phyloP scores from a whole-genome alignment of 1,140 invertebrate genomes.

The Drosophila tropicalis region DNA sequence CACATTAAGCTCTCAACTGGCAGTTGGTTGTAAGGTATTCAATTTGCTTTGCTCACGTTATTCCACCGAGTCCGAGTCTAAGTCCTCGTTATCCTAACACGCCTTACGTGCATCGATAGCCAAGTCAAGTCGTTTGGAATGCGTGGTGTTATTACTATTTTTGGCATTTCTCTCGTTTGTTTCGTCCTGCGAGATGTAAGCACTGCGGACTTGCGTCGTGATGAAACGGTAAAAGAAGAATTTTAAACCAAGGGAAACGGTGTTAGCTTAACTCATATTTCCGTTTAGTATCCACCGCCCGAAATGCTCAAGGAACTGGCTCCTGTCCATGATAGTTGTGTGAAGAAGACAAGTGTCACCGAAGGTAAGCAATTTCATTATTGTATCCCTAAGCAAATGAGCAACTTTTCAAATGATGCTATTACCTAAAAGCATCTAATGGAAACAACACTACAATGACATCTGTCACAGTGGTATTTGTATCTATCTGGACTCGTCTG shows the following conservation, averaged over 20 bases:
- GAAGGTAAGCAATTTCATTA: constrained; percentile 59
- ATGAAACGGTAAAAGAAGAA: constrained; percentile 48
- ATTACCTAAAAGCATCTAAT: not conserved
- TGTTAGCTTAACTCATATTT: not conserved
- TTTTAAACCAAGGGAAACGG: not conserved
- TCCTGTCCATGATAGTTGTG: constrained; percentile 73
- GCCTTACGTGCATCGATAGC: not conserved
- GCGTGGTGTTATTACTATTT: constrained; percentile 39
- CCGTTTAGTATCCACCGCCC: constrained; percentile 71
- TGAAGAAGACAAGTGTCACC: constrained; percentile 75
- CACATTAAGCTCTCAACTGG: constrained; percentile 4
- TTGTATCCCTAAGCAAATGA: not conserved
- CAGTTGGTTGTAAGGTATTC: constrained; percentile 3
- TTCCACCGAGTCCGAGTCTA: constrained; percentile 11
- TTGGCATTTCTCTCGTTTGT: constrained; percentile 44
- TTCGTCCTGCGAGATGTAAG: constrained; percentile 24
- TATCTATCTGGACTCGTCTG: not conserved
- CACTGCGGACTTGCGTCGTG: constrained; percentile 46
- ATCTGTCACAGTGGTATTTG: constrained; percentile 11
- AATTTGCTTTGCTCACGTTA: constrained; percentile 28
- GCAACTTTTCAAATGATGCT: not conserved
- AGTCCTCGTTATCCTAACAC: no score
- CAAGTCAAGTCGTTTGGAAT: not conserved
- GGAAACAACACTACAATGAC: not conserved
- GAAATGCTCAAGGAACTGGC: constrained; percentile 71